Evolutionary conservation across 2,797 vertebrate species (phyloP).

Genomic region (Cyprinodon diabolis): DNA sequence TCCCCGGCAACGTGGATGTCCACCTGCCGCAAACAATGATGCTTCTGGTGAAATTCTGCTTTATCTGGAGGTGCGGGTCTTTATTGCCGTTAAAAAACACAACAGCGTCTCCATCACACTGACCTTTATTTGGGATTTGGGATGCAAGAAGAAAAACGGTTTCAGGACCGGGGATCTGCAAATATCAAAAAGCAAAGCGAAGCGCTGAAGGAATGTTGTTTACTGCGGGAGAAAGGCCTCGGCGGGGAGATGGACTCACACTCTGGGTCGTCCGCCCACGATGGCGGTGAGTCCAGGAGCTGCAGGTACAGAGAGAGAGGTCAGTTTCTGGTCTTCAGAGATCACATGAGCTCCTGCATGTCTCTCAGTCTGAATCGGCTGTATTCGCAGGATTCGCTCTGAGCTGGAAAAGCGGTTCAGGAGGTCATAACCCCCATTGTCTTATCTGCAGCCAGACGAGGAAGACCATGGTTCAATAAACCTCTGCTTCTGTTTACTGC

Average conservation of each 20-base stretch:
- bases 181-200: neutral
- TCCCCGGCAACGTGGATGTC: conserved; percentile 78
- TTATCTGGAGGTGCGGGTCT: neutral
- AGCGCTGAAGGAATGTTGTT: neutral
- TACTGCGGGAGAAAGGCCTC: neutral
- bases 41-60: neutral
- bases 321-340: neutral
- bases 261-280: conserved; percentile 83
- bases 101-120: conserved; percentile 5
- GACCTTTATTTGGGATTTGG: conserved; percentile 84
- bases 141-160: conserved; percentile 87
- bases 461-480: neutral
- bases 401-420: conserved; percentile 23
- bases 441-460: conserved; percentile 31
- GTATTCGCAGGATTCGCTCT: conserved; percentile 24
- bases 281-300: conserved; percentile 85
- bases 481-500: conserved; percentile 2
- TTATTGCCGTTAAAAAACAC: neutral
- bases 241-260: conserved; percentile 72
- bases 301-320: conserved; percentile 27
- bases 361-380: conserved; percentile 4
- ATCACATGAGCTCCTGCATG: neutral
- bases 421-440: conserved; percentile 9
- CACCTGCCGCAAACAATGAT: conserved; percentile 69
- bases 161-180: conserved; percentile 87